phyloP scores from a whole-genome alignment of 2,113 vertebrate genomes.

The Amphilophus citrinellus region DNA sequence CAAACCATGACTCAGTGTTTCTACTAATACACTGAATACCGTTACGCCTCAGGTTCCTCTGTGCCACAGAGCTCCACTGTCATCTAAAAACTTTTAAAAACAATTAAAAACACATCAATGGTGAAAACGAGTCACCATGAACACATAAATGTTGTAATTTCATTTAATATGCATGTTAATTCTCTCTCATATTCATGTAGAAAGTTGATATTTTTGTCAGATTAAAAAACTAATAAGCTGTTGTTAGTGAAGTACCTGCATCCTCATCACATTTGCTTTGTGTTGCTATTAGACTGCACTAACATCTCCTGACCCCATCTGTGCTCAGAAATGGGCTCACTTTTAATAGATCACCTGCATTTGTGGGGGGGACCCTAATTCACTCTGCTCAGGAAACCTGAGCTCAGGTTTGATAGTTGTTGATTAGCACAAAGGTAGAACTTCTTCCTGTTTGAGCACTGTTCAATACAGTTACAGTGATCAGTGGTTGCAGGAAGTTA shows the following conservation, averaged over 20 bases:
- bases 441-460: not conserved
- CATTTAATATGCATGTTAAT: not conserved
- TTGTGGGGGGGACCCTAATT: not conserved
- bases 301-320: no score
- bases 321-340: not conserved
- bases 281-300: no score
- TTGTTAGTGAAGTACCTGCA: accelerated
- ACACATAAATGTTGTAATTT: no score
- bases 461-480: not conserved
- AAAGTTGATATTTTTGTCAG: not conserved
- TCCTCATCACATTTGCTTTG: not conserved
- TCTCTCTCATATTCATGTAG: not conserved
- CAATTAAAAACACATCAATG: not conserved
- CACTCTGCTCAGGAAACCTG: not conserved
- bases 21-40: no score
- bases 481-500: not conserved
- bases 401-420: not conserved
- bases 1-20: not conserved
- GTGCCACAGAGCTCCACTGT: not conserved
- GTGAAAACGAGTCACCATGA: not conserved
- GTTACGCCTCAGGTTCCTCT: accelerated
- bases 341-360: not conserved
- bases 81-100: not conserved
- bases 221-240: not conserved
- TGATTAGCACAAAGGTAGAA: no score